A percentile compares a stretch with the other conserved stretches of the same genome.
phyloP scores from a whole-genome alignment of 2,888 invertebrate species.

The Hydropsyche betteni region DNA sequence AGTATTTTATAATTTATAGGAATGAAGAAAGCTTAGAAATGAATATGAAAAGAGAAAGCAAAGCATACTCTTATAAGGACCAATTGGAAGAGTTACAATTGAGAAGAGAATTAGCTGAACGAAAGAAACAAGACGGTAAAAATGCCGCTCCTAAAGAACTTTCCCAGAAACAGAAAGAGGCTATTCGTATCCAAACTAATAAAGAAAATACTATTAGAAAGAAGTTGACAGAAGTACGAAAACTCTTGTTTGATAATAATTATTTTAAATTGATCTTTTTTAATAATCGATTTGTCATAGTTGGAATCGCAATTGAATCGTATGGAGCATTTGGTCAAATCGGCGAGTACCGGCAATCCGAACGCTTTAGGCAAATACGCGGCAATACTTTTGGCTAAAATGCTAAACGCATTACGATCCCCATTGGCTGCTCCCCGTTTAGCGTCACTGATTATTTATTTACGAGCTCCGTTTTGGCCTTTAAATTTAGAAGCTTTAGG shows the following conservation, averaged over 20 bases:
- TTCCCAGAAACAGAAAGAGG: slow-evolving; percentile 92
- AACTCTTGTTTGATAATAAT: neutral
- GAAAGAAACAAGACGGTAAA: slow-evolving; percentile 82
- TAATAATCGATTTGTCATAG: slow-evolving; percentile 47
- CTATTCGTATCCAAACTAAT: slow-evolving; percentile 83
- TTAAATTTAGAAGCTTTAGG: slow-evolving; percentile 63
- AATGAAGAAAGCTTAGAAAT: slow-evolving; percentile 66
- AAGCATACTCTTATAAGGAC: slow-evolving; percentile 95
- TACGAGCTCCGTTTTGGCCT: slow-evolving; percentile 63
- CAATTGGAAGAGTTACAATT: slow-evolving; percentile 94
- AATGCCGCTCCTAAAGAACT: slow-evolving; percentile 72
- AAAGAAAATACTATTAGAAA: slow-evolving; percentile 84
- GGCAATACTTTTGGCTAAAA: slow-evolving; percentile 55
- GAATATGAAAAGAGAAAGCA: slow-evolving; percentile 95
- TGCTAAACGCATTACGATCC: slow-evolving; percentile 74
- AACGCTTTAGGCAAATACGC: slow-evolving; percentile 51
- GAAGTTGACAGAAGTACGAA: slow-evolving; percentile 69
- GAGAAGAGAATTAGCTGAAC: slow-evolving; percentile 91
- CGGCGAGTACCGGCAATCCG: slow-evolving; percentile 65
- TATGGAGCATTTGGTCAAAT: slow-evolving; percentile 64
- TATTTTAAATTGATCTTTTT: neutral
- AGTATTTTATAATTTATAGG: slow-evolving; percentile 53
- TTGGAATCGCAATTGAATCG: slow-evolving; percentile 56
- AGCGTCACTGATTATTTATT: slow-evolving; percentile 68
- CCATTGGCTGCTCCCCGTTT: slow-evolving; percentile 80